Base-by-base conservation (phyloP, 1,140 invertebrate species). In the Thalassaphorura encarpata region DNA sequence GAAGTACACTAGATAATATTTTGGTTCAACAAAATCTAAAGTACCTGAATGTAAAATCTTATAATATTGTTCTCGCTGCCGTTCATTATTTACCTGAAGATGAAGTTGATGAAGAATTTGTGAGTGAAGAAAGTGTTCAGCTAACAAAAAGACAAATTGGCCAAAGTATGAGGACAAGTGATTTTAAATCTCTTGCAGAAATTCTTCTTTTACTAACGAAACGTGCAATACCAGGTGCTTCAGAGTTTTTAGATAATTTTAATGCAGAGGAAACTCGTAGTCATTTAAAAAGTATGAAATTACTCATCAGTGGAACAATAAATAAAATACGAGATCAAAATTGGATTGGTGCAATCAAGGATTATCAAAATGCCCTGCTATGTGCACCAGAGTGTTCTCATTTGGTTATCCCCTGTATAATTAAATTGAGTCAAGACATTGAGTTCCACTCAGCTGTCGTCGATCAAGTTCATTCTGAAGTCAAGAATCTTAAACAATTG, bases 301-400 rank as follows among this genome's bases (percentile, higher is more conserved):
- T 31, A 23, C 31, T 61, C 6, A 56, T 61, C 5, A 19, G 33
- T n/a, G 59, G 59, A 19, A 61, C 54, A 13, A 24, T 61, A 19
- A 21, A 40, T 3, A 56, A 57, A 49, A 21, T 56, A 1, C 24
- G 48, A 0, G 11, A n/a, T n/a, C 21, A 43, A 18, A 28, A 56
- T 19, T 56, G 49, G 49, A 21, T 61, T 33, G 54, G n/a, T 11
- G 54, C 59, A 3, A 49, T 56, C 33, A 27, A 29, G 2, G 49
- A 56, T 21, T 61, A 53, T 33, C 54, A 56, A 48, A 51, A 40
- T 6, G 59, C 59, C 11, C 51, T 61, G 19, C 48, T 61, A 8
- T 47, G 42, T 18, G 46, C 42, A n/a, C 59, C 59, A 1, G 59
- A 61, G 42, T 45, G 40, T 18, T 52, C 52, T 41, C 51, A 61